phyloP scores from a whole-genome alignment of 2,797 vertebrate genomes.

The Pterois miles region DNA sequence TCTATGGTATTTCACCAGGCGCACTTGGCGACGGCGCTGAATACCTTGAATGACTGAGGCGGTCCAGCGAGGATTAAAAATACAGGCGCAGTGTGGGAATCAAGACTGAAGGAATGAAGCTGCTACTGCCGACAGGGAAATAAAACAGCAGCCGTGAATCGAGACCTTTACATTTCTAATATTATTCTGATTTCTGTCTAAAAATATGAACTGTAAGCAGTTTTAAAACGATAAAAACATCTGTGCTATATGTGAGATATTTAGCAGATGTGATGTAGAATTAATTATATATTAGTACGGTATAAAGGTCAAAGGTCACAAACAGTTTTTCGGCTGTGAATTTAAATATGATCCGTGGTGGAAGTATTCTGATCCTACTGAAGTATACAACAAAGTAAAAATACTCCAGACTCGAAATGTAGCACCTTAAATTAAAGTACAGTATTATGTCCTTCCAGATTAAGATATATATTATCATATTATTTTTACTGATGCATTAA shows the following conservation, averaged over 20 bases:
- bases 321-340: fast-evolving
- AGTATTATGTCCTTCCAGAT: not conserved
- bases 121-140: not conserved
- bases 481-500: not conserved
- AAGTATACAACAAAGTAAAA: not conserved
- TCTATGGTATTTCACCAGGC: slow-evolving; percentile 46
- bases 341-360: not conserved
- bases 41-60: slow-evolving; percentile 44
- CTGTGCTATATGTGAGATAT: not conserved
- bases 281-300: no score
- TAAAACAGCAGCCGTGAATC: not conserved
- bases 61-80: slow-evolving; percentile 5
- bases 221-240: not conserved
- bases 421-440: not conserved
- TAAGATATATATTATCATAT: not conserved
- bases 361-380: not conserved
- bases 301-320: not conserved
- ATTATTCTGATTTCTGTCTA: not conserved
- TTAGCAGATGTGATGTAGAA: not conserved
- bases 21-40: slow-evolving; percentile 12
- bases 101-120: not conserved
- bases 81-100: not conserved
- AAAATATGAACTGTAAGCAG: not conserved
- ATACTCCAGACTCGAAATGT: not conserved
- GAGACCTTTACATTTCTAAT: not conserved